Percentiles rank a stretch among this genome's conserved stretches.
Conservation (phyloP, 2,797 vertebrate species). For the Cichlasoma orientale region DNA sequence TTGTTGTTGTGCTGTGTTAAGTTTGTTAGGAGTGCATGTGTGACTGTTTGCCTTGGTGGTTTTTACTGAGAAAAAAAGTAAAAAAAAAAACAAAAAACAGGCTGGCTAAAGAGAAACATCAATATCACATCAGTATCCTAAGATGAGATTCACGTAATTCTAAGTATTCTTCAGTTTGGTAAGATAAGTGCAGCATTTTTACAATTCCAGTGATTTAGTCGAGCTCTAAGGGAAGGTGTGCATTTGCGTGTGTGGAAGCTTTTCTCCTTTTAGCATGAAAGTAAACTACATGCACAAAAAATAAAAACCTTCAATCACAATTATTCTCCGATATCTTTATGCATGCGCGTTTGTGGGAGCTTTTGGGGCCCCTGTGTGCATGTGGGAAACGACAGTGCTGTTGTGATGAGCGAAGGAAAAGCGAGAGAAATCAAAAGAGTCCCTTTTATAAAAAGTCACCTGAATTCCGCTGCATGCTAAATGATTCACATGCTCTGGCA, state of each 20-base stretch:
- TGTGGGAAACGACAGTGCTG: conserved; percentile 25
- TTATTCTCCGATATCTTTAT: conserved; percentile 42
- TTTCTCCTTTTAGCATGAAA: conserved; percentile 52
- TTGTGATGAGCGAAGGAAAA: conserved; percentile 54
- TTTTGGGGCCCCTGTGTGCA: conserved; percentile 26
- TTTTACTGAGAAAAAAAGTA: conserved; percentile 20
- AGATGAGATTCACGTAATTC: conserved; percentile 41
- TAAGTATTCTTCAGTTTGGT: conserved; percentile 42
- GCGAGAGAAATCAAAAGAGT: conserved; percentile 59
- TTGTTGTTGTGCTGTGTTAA: conserved; percentile 56
- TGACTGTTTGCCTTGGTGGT: conserved; percentile 7
- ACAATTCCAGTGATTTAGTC: conserved; percentile 56
- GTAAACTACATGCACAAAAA: conserved; percentile 60
- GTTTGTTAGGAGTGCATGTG: conserved; percentile 18
- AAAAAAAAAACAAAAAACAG: conserved; percentile 6
- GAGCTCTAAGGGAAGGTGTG: conserved; percentile 18
- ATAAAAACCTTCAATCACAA: conserved; percentile 68
- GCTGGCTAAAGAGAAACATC: conserved; percentile 38
- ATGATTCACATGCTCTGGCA: conserved; percentile 57
- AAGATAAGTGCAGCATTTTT: conserved; percentile 49
- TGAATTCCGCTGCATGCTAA: conserved; percentile 34
- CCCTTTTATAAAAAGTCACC: conserved; percentile 56
- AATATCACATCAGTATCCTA: conserved; percentile 41
- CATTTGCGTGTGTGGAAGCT: background rate
- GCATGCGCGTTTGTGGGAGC: conserved; percentile 19